Percentiles rank a stretch among this genome's conserved stretches.
These are phyloP conservation scores for Naso thynnoides DNA, from an alignment of 2,797 vertebrate species.

Conservation along the genomic window DNA sequence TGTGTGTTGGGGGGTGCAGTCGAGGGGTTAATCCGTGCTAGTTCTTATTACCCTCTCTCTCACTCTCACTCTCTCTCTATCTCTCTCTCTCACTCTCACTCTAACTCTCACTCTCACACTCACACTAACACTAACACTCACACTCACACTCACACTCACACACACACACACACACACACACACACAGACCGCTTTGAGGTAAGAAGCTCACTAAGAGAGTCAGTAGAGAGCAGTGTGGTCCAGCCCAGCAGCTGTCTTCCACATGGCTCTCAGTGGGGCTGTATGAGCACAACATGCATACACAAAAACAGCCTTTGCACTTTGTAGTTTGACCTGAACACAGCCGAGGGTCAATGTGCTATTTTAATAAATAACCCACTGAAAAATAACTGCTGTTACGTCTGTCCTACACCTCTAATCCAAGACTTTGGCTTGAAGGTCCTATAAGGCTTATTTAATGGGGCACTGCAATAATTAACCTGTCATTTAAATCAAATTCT, in stretches of 20 bases:
- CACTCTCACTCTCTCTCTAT: no score
- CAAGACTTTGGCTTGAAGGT: not conserved
- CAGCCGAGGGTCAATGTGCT: slow-evolving; percentile 42
- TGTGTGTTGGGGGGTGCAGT: slow-evolving; percentile 40
- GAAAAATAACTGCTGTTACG: slow-evolving; percentile 36
- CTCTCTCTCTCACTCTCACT: no score
- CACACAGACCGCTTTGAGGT: not conserved
- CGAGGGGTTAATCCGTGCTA: slow-evolving; percentile 75
- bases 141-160: no score
- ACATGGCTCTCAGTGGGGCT: slow-evolving; percentile 6
- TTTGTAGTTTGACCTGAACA: slow-evolving; percentile 69
- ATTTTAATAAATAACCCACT: slow-evolving; percentile 74
- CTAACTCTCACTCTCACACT: no score
- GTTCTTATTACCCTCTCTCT: no score
- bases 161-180: no score
- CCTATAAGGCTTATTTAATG: not conserved
- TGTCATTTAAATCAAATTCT: not conserved
- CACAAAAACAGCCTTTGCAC: slow-evolving; percentile 65
- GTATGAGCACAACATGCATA: slow-evolving; percentile 13
- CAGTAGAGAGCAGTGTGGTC: slow-evolving; percentile 29
- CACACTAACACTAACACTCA: no score
- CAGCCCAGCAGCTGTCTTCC: slow-evolving; percentile 20
- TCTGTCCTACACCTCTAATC: not conserved
- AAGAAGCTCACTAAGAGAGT: not conserved
- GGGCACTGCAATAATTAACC: slow-evolving; percentile 1